A percentile compares a stretch with the other conserved stretches of the same genome.
phyloP scores from a whole-genome alignment of 2,113 vertebrate species.

The Thermophis baileyi region DNA sequence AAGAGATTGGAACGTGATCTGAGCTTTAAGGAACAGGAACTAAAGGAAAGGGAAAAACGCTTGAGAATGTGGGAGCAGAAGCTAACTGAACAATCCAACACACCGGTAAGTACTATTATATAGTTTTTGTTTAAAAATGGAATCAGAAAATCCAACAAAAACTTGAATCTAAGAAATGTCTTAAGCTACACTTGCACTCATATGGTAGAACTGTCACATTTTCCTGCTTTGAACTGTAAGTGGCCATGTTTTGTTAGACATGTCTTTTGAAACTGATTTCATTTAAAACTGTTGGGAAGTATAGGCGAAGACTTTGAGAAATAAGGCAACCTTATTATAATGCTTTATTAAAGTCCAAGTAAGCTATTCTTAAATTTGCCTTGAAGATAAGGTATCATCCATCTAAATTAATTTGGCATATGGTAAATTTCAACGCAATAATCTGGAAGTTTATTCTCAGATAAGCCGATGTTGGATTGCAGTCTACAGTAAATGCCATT shows the following conservation, averaged over 20 bases:
- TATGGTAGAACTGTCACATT: background rate
- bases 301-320: background rate
- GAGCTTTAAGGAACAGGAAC: slow-evolving; percentile 96
- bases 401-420: background rate
- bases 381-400: background rate
- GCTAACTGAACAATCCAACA: slow-evolving; percentile 92
- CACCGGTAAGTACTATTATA: slow-evolving; percentile 82
- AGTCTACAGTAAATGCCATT: background rate
- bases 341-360: background rate
- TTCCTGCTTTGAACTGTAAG: background rate
- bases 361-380: background rate
- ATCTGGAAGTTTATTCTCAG: background rate
- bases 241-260: background rate
- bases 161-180: background rate
- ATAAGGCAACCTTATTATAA: background rate
- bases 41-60: slow-evolving; percentile 90
- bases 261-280: background rate
- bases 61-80: slow-evolving; percentile 98
- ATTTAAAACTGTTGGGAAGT: background rate
- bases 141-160: slow-evolving; percentile 25
- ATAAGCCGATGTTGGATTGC: background rate
- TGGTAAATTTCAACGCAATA: background rate
- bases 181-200: background rate
- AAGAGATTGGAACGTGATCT: slow-evolving; percentile 97
- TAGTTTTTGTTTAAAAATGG: slow-evolving; percentile 18